These are phyloP conservation scores for Coreius guichenoti DNA, from an alignment of 2,797 vertebrate species.

Conservation along the genomic window DNA sequence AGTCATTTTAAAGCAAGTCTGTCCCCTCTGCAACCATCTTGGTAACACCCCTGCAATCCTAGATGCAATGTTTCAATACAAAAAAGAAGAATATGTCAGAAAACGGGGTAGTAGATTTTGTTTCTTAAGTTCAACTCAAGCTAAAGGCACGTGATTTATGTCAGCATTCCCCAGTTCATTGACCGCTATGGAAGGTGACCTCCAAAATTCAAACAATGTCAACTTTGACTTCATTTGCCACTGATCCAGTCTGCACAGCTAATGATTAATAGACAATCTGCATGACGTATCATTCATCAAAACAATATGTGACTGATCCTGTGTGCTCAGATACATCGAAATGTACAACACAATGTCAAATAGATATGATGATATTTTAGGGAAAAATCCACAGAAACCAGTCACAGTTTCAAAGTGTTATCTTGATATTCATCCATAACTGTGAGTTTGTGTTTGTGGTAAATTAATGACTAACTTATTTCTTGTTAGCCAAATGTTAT, in stretches of 20 bases:
- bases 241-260: neutral
- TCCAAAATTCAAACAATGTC: neutral
- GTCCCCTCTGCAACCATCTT: neutral
- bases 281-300: neutral
- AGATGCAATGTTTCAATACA: too few relatives aligned
- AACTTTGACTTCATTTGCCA: neutral
- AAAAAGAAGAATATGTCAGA: neutral
- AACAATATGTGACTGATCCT: neutral
- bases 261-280: neutral
- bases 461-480: neutral
- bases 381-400: neutral
- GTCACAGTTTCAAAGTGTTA: constrained; percentile 5
- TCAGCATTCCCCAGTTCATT: neutral
- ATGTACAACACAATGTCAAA: neutral
- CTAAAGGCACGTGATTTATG: neutral
- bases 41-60: neutral
- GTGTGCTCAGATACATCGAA: neutral
- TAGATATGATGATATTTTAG: neutral
- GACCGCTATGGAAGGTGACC: neutral
- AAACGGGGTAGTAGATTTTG: neutral
- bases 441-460: neutral
- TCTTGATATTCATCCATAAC: neutral
- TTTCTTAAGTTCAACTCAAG: neutral
- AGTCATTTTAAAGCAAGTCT: neutral
- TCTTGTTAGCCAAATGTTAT: neutral